Evolutionary conservation across 1,140 invertebrate genomes (phyloP), one percentile per base, ranked within the genome.

Genomic region (Lucilia cuprina): DNA sequence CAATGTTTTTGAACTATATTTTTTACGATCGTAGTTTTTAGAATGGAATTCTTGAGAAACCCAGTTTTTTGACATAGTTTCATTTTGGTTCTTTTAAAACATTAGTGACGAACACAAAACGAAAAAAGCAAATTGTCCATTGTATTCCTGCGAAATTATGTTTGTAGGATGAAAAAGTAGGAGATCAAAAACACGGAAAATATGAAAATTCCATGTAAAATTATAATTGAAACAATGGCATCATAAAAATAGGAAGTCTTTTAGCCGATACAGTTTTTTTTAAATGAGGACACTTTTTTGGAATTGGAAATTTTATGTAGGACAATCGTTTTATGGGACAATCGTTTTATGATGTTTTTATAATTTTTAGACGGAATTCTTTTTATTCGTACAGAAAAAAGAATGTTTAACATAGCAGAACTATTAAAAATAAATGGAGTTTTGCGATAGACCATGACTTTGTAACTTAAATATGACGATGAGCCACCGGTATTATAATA

Each of bases 51-150:
- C 74, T 35, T 47, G 30, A 35, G 74, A 77, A 80, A 80, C 77
- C 41, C 30, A 49, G 77, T 80, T 80, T 80, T 80, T 80, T 80
- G 35, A 49, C 47, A 80, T 80, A 80, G 35, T 80, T 80, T 49
- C 14, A 30, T 41, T 14, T 77, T 7, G 77, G 49, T 80, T 80
- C 77, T n/a, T 41, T 49, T 19, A 19, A 80, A n/a, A 80, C 74
- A 77, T 77, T 77, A 77, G 74, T 30, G 74, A 89, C 13, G 82
- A 87, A 88, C 89, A 82, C 87, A 89, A 88, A 87, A 88, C 87
- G n/a, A 77, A 34, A 35, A 77, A 77, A 77, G n/a, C 50, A 55
- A 55, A 55, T 55, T 55, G 41, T 41, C 41, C 5, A 74, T 77
- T 77, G 25, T 77, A 7, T 87, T 89, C 88, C 86, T 85, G 41